Evolutionary conservation across 2,113 vertebrate genomes (phyloP).

Genomic region (Ctenomys sociabilis): DNA sequence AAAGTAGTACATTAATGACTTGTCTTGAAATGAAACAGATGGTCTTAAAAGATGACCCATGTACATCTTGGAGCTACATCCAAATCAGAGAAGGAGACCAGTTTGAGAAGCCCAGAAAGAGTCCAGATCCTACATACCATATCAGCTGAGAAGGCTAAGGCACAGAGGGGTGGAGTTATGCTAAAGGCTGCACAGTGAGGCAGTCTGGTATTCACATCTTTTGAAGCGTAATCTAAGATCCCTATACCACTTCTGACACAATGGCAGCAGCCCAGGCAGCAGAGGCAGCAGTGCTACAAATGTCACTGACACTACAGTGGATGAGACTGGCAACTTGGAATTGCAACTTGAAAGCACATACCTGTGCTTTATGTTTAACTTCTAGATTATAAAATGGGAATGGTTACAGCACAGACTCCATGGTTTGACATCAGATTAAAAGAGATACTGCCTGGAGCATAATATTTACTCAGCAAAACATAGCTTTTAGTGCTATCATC

Average conservation of each 20-base stretch:
- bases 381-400: fast-evolving
- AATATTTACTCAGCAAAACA: neutral
- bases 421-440: neutral
- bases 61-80: neutral
- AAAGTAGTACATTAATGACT: neutral
- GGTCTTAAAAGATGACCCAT: neutral
- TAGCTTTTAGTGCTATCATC: neutral
- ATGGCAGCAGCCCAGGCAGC: neutral
- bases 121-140: neutral
- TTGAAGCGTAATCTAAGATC: neutral
- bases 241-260: fast-evolving
- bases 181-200: neutral
- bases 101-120: neutral
- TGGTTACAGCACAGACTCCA: fast-evolving
- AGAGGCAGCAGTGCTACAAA: fast-evolving
- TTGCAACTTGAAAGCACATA: fast-evolving
- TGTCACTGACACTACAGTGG: fast-evolving
- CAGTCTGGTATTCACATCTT: neutral
- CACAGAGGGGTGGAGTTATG: neutral
- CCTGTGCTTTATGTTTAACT: neutral
- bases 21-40: neutral
- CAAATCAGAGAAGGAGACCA: neutral
- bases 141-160: neutral
- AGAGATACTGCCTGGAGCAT: neutral
- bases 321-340: neutral